Evolutionary conservation across 1,140 invertebrate species (phyloP).

Genomic region (Geopemphigus sp.): DNA sequence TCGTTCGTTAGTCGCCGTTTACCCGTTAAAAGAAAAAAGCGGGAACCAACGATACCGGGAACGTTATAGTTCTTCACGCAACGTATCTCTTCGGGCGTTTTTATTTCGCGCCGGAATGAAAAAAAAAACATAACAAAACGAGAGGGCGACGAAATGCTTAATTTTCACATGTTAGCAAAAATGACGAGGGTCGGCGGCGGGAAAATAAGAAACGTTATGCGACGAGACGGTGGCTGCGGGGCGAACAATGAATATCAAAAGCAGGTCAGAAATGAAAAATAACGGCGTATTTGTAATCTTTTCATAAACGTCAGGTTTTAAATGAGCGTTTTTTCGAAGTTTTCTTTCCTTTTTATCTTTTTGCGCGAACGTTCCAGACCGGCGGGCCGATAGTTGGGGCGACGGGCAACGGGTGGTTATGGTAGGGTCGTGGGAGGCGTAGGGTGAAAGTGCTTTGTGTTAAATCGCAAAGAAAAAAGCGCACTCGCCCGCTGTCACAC

Average conservation of each 20-base stretch:
- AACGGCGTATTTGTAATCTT: slow-evolving; percentile 1
- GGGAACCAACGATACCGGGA: not conserved
- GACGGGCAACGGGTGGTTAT: no score
- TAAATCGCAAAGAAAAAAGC: slow-evolving; percentile 24
- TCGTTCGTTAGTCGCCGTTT: not conserved
- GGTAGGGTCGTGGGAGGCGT: no score
- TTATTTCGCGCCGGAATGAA: not conserved
- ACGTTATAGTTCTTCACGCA: not conserved
- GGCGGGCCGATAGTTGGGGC: not conserved
- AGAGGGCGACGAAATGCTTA: not conserved
- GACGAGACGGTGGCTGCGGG: not conserved
- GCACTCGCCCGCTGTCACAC: slow-evolving; percentile 1
- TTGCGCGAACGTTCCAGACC: not conserved
- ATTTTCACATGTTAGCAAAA: slow-evolving; percentile 7
- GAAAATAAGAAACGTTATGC: not conserved
- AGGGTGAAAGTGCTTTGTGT: not conserved
- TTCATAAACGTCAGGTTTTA: slow-evolving; percentile 14
- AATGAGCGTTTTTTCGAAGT: not conserved
- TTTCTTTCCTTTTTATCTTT: not conserved
- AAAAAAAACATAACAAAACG: not conserved
- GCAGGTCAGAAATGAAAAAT: slow-evolving; percentile 22
- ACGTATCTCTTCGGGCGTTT: not conserved
- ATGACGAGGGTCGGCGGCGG: not conserved
- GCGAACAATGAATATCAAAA: slow-evolving; percentile 14
- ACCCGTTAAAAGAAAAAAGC: no score